Conservation (phyloP, 2,797 vertebrate species). For the Enteromius treurensis region DNA sequence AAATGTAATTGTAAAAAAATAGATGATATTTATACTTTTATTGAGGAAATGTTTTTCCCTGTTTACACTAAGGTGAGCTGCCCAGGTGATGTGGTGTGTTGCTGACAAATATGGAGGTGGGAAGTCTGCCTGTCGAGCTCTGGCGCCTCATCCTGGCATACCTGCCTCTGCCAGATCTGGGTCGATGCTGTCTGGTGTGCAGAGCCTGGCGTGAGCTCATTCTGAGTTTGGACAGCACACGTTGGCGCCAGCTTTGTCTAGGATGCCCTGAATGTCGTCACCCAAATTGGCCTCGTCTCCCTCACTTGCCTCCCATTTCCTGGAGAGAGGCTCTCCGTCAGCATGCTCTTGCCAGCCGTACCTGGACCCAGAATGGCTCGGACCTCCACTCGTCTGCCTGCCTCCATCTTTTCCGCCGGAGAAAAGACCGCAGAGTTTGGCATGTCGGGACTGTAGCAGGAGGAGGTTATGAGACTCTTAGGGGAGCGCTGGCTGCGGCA, state of each 20-base stretch:
- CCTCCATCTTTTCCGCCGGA: slow-evolving; percentile 84
- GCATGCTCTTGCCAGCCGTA: slow-evolving; percentile 83
- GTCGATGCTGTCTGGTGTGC: slow-evolving; percentile 89
- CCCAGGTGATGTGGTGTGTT: slow-evolving; percentile 23
- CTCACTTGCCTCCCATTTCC: slow-evolving; percentile 80
- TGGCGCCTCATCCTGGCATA: slow-evolving; percentile 89
- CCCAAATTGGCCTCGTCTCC: slow-evolving; percentile 89
- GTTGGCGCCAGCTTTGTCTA: slow-evolving; percentile 89
- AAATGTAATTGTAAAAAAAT: not conserved
- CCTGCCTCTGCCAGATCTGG: slow-evolving; percentile 84
- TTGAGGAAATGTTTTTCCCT: not conserved
- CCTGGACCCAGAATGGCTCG: slow-evolving; percentile 83
- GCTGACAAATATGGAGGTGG: slow-evolving; percentile 76
- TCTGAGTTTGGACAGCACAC: slow-evolving; percentile 89
- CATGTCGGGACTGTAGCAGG: slow-evolving; percentile 76
- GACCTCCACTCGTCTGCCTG: slow-evolving; percentile 84
- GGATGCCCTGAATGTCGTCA: slow-evolving; percentile 83
- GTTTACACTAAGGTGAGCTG: slow-evolving; percentile 9
- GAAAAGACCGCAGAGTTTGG: slow-evolving; percentile 82
- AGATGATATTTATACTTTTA: not conserved
- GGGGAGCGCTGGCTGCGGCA: slow-evolving; percentile 78
- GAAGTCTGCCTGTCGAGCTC: slow-evolving; percentile 82
- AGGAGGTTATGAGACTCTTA: slow-evolving; percentile 82
- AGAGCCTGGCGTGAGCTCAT: slow-evolving; percentile 86
- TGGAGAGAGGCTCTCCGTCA: slow-evolving; percentile 89